These are phyloP conservation scores for Capreolus pygargus DNA, from an alignment of 2,113 vertebrate genomes.

Conservation along the genomic window DNA sequence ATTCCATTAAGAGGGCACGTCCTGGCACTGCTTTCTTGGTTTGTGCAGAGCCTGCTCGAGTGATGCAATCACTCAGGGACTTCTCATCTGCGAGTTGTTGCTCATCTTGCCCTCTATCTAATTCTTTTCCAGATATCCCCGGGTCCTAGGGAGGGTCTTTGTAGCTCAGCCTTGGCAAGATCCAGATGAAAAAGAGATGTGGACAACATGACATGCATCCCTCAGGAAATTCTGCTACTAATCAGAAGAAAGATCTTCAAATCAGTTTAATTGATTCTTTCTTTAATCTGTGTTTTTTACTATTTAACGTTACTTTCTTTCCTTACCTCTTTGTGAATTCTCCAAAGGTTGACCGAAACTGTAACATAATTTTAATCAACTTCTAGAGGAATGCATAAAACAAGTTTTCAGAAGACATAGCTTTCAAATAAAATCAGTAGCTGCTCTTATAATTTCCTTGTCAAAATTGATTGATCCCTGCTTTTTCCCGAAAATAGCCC, in stretches of 20 bases:
- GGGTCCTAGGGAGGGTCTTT: not conserved
- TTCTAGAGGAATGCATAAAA: not conserved
- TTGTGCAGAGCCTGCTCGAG: not conserved
- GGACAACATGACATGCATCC: not conserved
- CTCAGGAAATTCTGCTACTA: not conserved
- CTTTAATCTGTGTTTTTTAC: not conserved
- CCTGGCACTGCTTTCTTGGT: not conserved
- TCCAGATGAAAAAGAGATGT: not conserved
- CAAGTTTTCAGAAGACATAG: slow-evolving; percentile 5
- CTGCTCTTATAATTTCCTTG: not conserved
- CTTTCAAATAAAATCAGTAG: not conserved
- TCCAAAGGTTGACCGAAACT: not conserved
- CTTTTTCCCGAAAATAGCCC: not conserved
- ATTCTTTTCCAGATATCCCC: not conserved
- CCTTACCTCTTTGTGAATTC: not conserved
- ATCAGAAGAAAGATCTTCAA: not conserved
- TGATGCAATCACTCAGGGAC: rapidly evolving
- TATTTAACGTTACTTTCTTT: not conserved
- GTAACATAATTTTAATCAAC: not conserved
- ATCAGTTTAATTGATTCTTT: not conserved
- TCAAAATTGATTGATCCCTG: not conserved
- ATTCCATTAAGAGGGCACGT: rapidly evolving
- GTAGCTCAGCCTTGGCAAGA: not conserved
- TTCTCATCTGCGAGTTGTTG: not conserved
- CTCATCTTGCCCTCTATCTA: not conserved